These are phyloP conservation scores for Ditula angustiorana DNA, from an alignment of 2,888 invertebrate genomes.

Conservation along the genomic window DNA sequence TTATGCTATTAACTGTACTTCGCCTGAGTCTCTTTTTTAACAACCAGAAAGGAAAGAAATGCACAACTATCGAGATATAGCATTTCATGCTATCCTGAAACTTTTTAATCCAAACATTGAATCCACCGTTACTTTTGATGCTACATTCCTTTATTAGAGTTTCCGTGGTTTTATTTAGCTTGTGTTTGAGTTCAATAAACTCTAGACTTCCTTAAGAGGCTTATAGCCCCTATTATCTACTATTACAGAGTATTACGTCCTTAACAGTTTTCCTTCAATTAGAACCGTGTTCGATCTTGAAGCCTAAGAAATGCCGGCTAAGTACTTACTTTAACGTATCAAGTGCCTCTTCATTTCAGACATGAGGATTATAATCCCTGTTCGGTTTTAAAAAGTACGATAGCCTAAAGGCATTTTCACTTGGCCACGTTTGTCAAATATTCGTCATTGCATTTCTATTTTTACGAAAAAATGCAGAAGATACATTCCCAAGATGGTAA, in stretches of 20 bases:
- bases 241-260: conserved; percentile 18
- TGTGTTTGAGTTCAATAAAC: conserved; percentile 20
- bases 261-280: conserved; percentile 24
- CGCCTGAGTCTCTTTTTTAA: too few relatives aligned
- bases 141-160: too few relatives aligned
- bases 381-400: background rate
- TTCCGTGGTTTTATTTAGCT: background rate
- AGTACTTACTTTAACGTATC: background rate
- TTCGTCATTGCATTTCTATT: too few relatives aligned
- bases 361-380: background rate
- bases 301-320: conserved; percentile 4
- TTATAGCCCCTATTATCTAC: conserved; percentile 19
- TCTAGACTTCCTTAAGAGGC: conserved; percentile 16
- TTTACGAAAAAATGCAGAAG: too few relatives aligned
- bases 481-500: too few relatives aligned
- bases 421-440: too few relatives aligned
- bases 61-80: too few relatives aligned
- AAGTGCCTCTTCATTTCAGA: background rate
- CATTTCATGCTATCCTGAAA: too few relatives aligned
- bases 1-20: too few relatives aligned
- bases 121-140: too few relatives aligned
- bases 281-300: conserved; percentile 15
- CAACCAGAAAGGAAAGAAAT: too few relatives aligned
- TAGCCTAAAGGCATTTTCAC: background rate
- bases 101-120: too few relatives aligned